phyloP scores from a whole-genome alignment of 1,140 invertebrate species.

The Heterodera carotae region DNA sequence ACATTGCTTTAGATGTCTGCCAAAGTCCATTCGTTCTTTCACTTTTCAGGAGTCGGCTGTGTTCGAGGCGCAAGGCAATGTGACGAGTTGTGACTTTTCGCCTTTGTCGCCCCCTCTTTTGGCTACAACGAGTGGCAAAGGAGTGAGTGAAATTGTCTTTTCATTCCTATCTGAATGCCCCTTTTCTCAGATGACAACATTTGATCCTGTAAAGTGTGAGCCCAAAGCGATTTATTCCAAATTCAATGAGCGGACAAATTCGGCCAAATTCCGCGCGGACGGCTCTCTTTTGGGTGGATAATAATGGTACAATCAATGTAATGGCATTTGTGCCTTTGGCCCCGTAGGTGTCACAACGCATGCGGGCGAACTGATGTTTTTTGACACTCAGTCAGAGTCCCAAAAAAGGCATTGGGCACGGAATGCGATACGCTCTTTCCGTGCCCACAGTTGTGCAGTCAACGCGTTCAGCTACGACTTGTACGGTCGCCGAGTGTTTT shows the following conservation, averaged over 20 bases:
- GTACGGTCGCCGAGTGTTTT: not conserved
- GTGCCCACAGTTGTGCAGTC: slow-evolving; percentile 70
- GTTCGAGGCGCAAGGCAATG: slow-evolving; percentile 58
- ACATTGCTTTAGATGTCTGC: not conserved
- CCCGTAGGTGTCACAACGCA: slow-evolving; percentile 74
- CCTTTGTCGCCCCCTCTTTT: slow-evolving; percentile 52
- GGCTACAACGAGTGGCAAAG: slow-evolving; percentile 48
- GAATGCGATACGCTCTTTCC: slow-evolving; percentile 75
- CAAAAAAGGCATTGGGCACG: slow-evolving; percentile 14
- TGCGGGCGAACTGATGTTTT: slow-evolving; percentile 81
- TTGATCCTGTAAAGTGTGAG: slow-evolving; percentile 51
- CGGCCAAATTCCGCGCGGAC: slow-evolving; percentile 54
- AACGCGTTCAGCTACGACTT: slow-evolving; percentile 16
- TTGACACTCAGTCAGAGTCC: slow-evolving; percentile 75
- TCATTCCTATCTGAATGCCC: not conserved
- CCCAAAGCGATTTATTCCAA: slow-evolving; percentile 43
- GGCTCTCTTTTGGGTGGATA: slow-evolving; percentile 66
- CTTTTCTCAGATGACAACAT: slow-evolving; percentile 39
- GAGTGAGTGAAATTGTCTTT: slow-evolving; percentile 30
- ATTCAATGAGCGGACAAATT: slow-evolving; percentile 47
- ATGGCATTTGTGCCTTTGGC: not conserved
- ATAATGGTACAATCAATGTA: not conserved
- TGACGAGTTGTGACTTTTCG: slow-evolving; percentile 50
- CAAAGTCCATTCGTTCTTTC: not conserved
- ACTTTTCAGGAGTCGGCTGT: slow-evolving; percentile 57